phyloP scores from a whole-genome alignment of 2,888 invertebrate genomes.

The Andricus quercusramuli region DNA sequence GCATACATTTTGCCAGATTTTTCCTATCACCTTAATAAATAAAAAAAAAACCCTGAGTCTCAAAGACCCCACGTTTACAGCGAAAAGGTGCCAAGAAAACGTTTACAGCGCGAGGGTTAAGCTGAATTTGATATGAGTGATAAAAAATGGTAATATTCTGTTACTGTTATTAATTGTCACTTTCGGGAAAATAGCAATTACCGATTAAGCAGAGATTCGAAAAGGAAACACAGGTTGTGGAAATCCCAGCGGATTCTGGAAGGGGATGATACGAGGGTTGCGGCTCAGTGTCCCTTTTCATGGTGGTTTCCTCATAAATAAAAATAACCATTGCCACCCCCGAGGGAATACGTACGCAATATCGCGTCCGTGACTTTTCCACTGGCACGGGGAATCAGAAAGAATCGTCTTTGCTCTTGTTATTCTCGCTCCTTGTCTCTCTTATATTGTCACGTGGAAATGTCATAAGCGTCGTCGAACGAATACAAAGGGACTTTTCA shows the following conservation, averaged over 20 bases:
- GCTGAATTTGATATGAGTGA: no score
- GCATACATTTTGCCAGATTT: no score
- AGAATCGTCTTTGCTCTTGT: constrained; percentile 65
- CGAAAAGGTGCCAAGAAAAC: no score
- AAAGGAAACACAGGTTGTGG: constrained; percentile 75
- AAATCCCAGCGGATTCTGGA: constrained; percentile 74
- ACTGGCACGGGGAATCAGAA: constrained; percentile 66
- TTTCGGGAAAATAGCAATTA: constrained; percentile 44
- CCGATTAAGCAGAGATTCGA: constrained; percentile 53
- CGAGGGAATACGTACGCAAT: constrained; percentile 72
- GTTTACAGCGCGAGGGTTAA: no score
- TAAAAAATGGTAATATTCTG: background rate
- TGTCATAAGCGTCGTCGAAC: constrained; percentile 40
- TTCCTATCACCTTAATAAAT: no score
- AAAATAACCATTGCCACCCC: constrained; percentile 76
- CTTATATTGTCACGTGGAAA: constrained; percentile 50
- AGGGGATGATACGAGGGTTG: constrained; percentile 53
- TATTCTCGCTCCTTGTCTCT: constrained; percentile 55
- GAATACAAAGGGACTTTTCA: constrained; percentile 48
- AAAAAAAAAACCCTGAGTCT: no score
- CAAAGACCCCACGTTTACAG: no score
- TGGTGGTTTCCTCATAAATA: constrained; percentile 78
- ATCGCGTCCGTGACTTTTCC: constrained; percentile 68
- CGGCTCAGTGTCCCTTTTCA: constrained; percentile 74
- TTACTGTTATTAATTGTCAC: constrained; percentile 24